Conservation (phyloP, 2,113 vertebrate genomes). For the Psittacula cyanocephala region DNA sequence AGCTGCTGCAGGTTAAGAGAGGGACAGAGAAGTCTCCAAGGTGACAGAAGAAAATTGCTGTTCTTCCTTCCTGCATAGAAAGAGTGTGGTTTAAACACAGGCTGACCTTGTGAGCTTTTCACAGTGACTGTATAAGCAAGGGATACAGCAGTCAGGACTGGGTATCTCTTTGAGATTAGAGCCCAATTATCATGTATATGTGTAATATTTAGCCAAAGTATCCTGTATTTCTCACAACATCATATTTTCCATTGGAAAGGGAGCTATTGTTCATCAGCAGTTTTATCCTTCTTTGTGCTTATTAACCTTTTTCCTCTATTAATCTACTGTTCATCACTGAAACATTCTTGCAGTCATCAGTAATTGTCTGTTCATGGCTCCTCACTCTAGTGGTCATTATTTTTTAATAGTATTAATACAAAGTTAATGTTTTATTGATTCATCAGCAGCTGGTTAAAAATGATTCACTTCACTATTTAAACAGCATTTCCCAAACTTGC, state of each 20-base stretch:
- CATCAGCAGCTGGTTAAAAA: constrained; percentile 8
- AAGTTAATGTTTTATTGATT: not conserved
- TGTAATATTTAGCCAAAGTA: not conserved
- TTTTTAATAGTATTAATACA: constrained; percentile 17
- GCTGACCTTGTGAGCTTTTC: not conserved
- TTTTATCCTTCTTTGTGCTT: not conserved
- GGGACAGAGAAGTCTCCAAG: not conserved
- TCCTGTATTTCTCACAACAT: not conserved
- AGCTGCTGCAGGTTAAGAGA: not conserved
- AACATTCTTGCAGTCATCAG: not conserved
- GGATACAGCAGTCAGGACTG: not conserved
- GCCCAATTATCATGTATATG: not conserved
- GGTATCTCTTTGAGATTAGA: not conserved
- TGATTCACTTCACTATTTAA: not conserved
- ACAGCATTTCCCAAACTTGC: not conserved
- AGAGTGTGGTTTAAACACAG: not conserved
- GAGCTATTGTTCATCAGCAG: not conserved
- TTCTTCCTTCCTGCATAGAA: not conserved
- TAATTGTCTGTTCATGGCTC: not conserved
- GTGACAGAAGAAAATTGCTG: not conserved
- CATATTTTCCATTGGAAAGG: not conserved
- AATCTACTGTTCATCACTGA: not conserved
- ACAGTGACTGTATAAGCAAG: not conserved
- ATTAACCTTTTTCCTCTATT: not conserved
- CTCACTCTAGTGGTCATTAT: not conserved